Conservation (phyloP, 2,888 invertebrate genomes). For the Patella depressa region DNA sequence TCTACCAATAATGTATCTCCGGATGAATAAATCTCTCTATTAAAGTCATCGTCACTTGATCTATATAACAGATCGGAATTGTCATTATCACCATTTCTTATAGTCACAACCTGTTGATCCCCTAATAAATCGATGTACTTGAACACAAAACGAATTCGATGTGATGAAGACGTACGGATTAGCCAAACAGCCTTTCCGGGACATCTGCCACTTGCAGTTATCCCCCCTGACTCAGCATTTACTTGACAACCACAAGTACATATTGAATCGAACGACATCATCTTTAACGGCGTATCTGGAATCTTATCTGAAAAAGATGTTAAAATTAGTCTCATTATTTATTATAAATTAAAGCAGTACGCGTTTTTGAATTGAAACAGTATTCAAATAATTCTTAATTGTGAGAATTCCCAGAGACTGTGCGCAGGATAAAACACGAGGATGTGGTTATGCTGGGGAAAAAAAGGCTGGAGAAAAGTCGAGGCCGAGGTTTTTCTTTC, state of each 20-base stretch:
- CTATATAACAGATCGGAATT: conserved; percentile 55
- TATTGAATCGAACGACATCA: conserved; percentile 36
- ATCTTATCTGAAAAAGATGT: conserved; percentile 9
- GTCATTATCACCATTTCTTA: conserved; percentile 56
- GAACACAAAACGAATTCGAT: conserved; percentile 55
- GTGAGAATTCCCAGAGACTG: too few relatives aligned
- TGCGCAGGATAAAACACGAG: too few relatives aligned
- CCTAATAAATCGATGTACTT: conserved; percentile 55
- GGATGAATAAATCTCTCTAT: conserved; percentile 51
- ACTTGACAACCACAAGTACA: conserved; percentile 58
- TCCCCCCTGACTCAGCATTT: conserved; percentile 45
- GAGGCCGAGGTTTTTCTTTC: too few relatives aligned
- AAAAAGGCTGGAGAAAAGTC: too few relatives aligned
- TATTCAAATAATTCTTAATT: too few relatives aligned
- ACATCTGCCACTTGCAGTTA: conserved; percentile 60
- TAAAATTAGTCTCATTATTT: background rate
- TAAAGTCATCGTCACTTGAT: conserved; percentile 44
- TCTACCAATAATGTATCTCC: conserved; percentile 59
- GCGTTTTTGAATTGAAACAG: too few relatives aligned
- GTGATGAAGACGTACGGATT: conserved; percentile 42
- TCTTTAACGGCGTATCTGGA: conserved; percentile 32
- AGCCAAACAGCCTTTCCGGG: conserved; percentile 56
- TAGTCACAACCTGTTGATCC: conserved; percentile 61
- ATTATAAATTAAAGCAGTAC: too few relatives aligned
- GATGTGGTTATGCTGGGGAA: too few relatives aligned